Percentiles rank a stretch among this genome's conserved stretches.
phyloP scores from a whole-genome alignment of 2,113 vertebrate species.

The Notechis scutatus region DNA sequence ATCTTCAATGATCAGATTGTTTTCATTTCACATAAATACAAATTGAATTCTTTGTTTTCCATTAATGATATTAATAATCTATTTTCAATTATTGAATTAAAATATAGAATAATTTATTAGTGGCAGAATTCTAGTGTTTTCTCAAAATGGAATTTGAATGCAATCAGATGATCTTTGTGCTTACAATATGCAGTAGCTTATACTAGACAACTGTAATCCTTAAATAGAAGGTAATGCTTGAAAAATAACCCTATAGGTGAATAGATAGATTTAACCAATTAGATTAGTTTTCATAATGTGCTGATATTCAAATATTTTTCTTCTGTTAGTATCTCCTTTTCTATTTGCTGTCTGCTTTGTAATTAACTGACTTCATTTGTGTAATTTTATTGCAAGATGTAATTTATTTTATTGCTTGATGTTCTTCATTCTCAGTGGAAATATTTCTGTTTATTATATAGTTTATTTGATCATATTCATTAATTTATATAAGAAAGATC shows the following conservation, averaged over 20 bases:
- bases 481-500: background rate
- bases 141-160: background rate
- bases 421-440: background rate
- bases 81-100: background rate
- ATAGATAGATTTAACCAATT: background rate
- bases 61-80: background rate
- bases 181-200: background rate
- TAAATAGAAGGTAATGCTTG: background rate
- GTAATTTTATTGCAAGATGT: conserved; percentile 29
- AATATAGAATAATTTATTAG: background rate
- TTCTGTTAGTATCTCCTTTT: conserved; percentile 58
- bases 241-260: background rate
- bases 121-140: background rate
- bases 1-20: background rate
- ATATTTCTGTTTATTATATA: background rate
- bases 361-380: conserved; percentile 35
- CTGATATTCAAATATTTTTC: conserved; percentile 26
- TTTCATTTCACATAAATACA: background rate
- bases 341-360: conserved; percentile 43
- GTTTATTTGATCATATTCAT: conserved; percentile 8
- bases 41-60: background rate
- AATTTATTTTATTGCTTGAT: conserved; percentile 42
- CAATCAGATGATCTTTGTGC: background rate
- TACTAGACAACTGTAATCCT: background rate
- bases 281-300: background rate